Percentiles rank a stretch among this genome's conserved stretches.
Conservation (phyloP, 2,888 invertebrate genomes). For the Oligia fasciuncula region DNA sequence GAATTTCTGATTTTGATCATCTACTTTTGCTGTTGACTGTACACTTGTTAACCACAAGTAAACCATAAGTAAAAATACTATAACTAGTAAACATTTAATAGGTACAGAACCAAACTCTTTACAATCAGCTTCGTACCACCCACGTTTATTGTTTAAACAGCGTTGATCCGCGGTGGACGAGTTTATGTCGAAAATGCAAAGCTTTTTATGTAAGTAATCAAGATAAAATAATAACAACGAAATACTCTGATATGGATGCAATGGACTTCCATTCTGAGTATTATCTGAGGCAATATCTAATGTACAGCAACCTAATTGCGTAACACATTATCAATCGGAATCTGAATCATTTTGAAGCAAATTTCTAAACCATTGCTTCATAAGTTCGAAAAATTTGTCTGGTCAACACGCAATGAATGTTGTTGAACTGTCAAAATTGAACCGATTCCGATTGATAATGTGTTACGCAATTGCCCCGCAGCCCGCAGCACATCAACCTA, state of each 20-base stretch:
- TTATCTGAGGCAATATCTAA: constrained; percentile 19
- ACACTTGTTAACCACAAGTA: neutral
- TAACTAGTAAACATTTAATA: neutral
- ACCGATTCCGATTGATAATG: too few species aligned
- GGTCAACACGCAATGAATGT: too few species aligned
- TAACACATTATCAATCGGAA: too few species aligned
- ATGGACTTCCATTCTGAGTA: constrained; percentile 19
- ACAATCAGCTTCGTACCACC: neutral
- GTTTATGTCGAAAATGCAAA: constrained; percentile 48
- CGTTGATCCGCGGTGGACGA: constrained; percentile 47
- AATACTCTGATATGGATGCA: constrained; percentile 22
- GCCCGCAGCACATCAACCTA: too few species aligned
- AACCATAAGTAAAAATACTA: too few species aligned
- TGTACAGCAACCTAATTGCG: neutral
- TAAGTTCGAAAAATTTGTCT: too few species aligned
- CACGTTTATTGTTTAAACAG: constrained; percentile 37
- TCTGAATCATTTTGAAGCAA: too few species aligned
- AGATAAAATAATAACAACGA: constrained; percentile 57
- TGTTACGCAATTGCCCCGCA: too few species aligned
- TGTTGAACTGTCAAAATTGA: too few species aligned
- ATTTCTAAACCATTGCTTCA: too few species aligned
- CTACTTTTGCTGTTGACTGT: neutral
- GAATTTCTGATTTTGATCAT: too few species aligned
- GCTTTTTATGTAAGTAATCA: constrained; percentile 56
- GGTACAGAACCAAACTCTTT: constrained; percentile 27